Percentiles rank a stretch among this genome's conserved stretches.
These are phyloP conservation scores for Eidolon helvum DNA, from an alignment of 2,113 vertebrate species.

Conservation along the genomic window DNA sequence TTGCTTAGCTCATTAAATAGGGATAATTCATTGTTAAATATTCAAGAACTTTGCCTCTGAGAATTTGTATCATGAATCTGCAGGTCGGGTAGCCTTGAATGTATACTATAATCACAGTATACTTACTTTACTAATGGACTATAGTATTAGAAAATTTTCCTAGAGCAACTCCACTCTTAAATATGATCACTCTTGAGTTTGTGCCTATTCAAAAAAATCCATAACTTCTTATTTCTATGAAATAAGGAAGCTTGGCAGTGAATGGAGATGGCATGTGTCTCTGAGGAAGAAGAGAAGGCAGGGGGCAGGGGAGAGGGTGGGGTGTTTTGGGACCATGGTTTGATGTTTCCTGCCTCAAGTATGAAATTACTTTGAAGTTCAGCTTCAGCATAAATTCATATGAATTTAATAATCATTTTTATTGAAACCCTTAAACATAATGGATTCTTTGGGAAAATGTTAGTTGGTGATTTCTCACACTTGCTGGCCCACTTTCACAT, in stretches of 20 bases:
- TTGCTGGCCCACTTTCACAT: neutral
- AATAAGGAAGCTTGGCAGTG: neutral
- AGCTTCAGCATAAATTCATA: neutral
- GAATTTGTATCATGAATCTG: neutral
- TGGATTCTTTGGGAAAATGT: neutral
- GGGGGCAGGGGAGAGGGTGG: neutral
- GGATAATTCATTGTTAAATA: neutral
- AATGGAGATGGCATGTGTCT: neutral
- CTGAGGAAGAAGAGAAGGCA: neutral
- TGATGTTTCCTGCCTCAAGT: neutral
- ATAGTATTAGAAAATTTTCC: neutral
- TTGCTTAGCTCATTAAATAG: neutral
- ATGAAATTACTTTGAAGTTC: slow-evolving; percentile 3
- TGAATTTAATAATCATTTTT: neutral
- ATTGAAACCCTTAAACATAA: neutral
- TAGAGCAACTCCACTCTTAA: neutral
- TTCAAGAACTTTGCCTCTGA: neutral
- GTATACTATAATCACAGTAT: accelerated
- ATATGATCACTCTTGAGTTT: neutral
- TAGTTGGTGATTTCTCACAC: neutral
- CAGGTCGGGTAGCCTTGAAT: neutral
- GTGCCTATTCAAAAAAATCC: neutral
- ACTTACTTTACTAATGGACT: neutral
- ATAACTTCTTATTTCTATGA: neutral
- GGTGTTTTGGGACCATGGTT: neutral